A percentile compares a stretch with the other conserved stretches of the same genome.
These are phyloP conservation scores for Pardosa pseudoannulata DNA, from an alignment of 2,888 invertebrate species.

Conservation along the genomic window DNA sequence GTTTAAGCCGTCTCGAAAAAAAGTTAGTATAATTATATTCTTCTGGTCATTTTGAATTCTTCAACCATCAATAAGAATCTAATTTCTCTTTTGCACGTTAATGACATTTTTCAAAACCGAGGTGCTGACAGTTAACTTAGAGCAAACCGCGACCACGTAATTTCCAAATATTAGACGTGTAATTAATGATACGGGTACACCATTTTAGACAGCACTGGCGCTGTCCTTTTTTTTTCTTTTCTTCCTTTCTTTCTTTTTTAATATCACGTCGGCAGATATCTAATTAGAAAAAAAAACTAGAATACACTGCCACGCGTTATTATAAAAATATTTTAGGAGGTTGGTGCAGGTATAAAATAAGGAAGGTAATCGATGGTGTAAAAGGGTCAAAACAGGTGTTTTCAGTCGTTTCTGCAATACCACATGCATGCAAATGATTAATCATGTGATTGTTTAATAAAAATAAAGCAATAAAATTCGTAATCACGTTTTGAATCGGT, in stretches of 20 bases:
- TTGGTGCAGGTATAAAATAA: no score
- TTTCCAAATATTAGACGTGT: background rate
- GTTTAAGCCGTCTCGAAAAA: no score
- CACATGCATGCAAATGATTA: no score
- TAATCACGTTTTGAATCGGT: no score
- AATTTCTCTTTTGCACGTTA: background rate
- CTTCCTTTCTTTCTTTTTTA: background rate
- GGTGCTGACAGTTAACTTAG: background rate
- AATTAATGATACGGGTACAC: background rate
- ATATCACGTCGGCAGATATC: background rate
- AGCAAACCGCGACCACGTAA: conserved; percentile 1
- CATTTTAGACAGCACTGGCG: background rate
- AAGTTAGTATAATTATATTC: no score
- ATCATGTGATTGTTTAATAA: no score
- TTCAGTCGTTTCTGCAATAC: no score
- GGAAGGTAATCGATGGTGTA: no score
- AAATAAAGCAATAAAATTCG: no score
- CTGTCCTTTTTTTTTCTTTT: no score
- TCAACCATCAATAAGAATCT: background rate
- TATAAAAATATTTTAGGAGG: no score
- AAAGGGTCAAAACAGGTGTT: no score
- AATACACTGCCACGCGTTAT: background rate
- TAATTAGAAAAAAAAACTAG: background rate
- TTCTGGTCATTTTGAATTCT: background rate
- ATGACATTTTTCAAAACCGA: background rate